phyloP scores from a whole-genome alignment of 1,140 invertebrate species.

The Listronotus oregonensis region DNA sequence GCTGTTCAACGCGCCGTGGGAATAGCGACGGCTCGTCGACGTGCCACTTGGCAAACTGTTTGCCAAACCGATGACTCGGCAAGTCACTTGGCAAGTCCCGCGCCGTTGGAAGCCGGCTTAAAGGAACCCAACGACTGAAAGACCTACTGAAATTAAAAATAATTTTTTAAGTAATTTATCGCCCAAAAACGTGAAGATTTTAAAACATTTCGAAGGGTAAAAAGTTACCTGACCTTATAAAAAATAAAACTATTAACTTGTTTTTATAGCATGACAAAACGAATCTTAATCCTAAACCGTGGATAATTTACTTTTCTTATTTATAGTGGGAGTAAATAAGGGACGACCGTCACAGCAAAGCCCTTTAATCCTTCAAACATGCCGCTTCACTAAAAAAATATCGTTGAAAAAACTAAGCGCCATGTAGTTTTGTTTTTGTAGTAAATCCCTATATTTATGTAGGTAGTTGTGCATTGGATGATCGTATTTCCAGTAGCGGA shows the following conservation, averaged over 20 bases:
- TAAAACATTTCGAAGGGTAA: too few species aligned
- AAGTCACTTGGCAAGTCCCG: too few species aligned
- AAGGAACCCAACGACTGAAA: too few species aligned
- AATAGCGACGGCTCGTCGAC: too few species aligned
- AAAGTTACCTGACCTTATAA: too few species aligned
- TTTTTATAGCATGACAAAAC: constrained; percentile 6
- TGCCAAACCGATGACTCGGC: too few species aligned
- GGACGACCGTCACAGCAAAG: constrained; percentile 7
- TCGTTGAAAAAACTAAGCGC: constrained; percentile 32
- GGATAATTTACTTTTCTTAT: constrained; percentile 18
- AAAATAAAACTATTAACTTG: constrained; percentile 8
- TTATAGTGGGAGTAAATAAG: constrained; percentile 21
- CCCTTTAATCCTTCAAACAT: constrained; percentile 35
- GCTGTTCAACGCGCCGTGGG: too few species aligned
- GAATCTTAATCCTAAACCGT: constrained; percentile 9
- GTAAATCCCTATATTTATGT: constrained; percentile 2
- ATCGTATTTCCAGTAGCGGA: neutral
- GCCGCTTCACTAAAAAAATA: constrained; percentile 18
- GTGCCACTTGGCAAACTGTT: too few species aligned
- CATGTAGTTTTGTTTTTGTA: constrained; percentile 29
- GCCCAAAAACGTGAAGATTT: too few species aligned
- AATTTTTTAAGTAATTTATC: too few species aligned
- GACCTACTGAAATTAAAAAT: too few species aligned
- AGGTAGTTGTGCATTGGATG: neutral
- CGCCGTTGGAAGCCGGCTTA: too few species aligned